Evolutionary conservation across 2,113 vertebrate genomes (phyloP), one percentile per base, ranked within the genome.

Genomic region (Nothobranchius kuhntae): DNA sequence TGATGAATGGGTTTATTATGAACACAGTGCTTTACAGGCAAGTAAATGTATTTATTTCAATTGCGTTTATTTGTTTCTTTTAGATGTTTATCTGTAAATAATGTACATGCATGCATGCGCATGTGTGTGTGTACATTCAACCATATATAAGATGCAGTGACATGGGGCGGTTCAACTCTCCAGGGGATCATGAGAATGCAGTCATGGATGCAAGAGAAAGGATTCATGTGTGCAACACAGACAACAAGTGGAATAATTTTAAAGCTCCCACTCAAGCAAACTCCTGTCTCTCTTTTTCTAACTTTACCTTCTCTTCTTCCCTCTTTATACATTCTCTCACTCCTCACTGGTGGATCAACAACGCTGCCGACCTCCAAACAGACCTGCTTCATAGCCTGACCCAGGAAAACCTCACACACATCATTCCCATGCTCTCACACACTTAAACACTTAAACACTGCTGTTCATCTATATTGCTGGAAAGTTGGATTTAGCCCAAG

Each of bases 161-260:
- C 78, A 80, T 79, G 68, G 55, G 15, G 26, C 65, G 0, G 78
- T 80, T 76, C 71, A 84, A 82, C 73, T 52, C 71, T 65, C 62
- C 45, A 64, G 36, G 3, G 10, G 17, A 65, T 81, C 11, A 7
- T 21, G 67, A 51, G 56, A 66, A 13, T 17, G 54, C 55, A 47
- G 57, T 15, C 13, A 14, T 64, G 53, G 61, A 69, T 73, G 51
- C 63, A 73, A 73, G 44, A 53, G 59, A 9, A 0, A 30, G 15
- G 55, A 0, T 30, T 26, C 61, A 53, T 58, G 40, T 24, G 40
- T 44, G 30, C 35, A 10, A 40, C 30, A 50, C 12, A 42, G 10
- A 42, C 9, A 71, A 54, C 51, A 78, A 62, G 73, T 58, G 44
- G 9, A 45, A 45, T 45, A 45, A 40, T 5, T 11, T 45, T 45